These are phyloP conservation scores for Platycnemis pennipes DNA, from an alignment of 2,888 invertebrate genomes.

Conservation along the genomic window DNA sequence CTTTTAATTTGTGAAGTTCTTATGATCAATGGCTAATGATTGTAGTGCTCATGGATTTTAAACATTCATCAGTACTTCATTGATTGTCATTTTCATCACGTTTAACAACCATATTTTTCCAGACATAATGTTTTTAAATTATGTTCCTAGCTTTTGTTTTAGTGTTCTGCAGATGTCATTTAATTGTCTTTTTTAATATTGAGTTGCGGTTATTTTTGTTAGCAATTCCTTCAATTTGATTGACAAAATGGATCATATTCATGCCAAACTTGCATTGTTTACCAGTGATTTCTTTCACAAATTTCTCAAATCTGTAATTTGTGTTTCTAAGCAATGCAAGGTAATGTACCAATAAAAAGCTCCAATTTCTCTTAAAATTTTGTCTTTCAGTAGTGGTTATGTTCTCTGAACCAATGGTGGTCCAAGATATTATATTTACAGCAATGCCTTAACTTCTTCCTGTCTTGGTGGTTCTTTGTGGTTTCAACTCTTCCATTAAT, in stretches of 20 bases:
- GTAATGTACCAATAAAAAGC: conserved; percentile 37
- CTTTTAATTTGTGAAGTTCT: neutral
- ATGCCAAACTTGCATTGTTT: conserved; percentile 46
- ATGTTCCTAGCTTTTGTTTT: neutral
- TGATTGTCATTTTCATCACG: neutral
- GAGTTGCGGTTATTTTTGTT: neutral
- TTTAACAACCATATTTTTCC: neutral
- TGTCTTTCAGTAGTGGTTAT: conserved; percentile 43
- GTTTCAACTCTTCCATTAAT: conserved; percentile 39
- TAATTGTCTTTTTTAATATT: neutral
- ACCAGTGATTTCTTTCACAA: neutral
- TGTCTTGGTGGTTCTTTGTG: conserved; percentile 1
- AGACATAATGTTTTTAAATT: neutral
- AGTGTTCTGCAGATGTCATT: neutral
- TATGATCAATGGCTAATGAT: neutral
- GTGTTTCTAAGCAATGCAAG: conserved; percentile 53
- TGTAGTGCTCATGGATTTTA: neutral
- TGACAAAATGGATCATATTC: conserved; percentile 2
- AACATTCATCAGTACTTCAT: neutral
- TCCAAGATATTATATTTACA: conserved; percentile 53
- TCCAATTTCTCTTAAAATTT: conserved; percentile 12
- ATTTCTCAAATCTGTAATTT: conserved; percentile 13
- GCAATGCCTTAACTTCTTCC: conserved; percentile 41
- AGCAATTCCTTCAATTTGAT: neutral
- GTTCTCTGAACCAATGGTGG: conserved; percentile 38